Percentiles rank a stretch among this genome's conserved stretches.
Evolutionary conservation across 2,113 vertebrate genomes (phyloP).

Genomic region (Columbina picui): DNA sequence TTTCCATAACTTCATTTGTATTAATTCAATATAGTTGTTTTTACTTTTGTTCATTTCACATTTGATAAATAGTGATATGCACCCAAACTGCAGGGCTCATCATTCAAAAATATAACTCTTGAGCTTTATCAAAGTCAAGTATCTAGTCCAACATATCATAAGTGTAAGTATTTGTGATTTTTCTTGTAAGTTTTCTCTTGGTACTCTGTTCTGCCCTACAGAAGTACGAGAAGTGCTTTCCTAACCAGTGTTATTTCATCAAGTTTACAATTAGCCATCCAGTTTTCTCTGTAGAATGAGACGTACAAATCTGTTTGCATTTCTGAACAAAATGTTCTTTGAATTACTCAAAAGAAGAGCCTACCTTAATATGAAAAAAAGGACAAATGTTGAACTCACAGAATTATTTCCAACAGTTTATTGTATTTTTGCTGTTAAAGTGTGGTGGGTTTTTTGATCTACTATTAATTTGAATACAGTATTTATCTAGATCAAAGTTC

Average conservation of each 20-base stretch:
- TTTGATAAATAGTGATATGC: slow-evolving; percentile 39
- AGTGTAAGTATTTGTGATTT: not conserved
- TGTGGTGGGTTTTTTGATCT: not conserved
- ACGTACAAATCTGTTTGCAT: not conserved
- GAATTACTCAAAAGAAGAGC: not conserved
- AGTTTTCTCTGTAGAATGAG: not conserved
- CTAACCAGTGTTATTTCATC: not conserved
- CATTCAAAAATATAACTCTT: slow-evolving; percentile 6
- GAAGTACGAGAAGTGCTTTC: not conserved
- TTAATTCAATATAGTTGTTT: slow-evolving; percentile 15
- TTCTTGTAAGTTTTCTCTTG: not conserved
- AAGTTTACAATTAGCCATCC: not conserved
- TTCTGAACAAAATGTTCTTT: not conserved
- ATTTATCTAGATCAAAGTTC: not conserved
- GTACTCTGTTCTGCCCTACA: not conserved
- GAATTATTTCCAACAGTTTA: not conserved
- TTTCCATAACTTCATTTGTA: not conserved
- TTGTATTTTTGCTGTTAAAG: not conserved
- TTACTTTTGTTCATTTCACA: slow-evolving; percentile 6
- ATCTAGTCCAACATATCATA: not conserved
- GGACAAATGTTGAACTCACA: not conserved
- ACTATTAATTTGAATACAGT: not conserved
- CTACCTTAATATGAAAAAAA: not conserved
- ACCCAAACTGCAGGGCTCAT: not conserved
- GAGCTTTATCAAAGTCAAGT: slow-evolving; percentile 33